Conservation (phyloP, 2,888 invertebrate genomes). For the Heliconius hortense region DNA sequence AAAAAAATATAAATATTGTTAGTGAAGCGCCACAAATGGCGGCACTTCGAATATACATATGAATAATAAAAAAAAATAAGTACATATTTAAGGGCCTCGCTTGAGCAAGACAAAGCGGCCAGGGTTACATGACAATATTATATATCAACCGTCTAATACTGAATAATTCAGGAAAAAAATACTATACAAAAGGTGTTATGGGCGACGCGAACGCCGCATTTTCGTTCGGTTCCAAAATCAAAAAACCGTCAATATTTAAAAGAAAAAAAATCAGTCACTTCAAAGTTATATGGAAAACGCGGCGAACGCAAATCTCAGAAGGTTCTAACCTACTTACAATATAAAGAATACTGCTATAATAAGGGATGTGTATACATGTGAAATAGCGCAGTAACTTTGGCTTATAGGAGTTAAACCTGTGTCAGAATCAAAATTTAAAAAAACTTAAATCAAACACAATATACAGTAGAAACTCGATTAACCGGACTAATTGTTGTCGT, state of each 20-base stretch:
- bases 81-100: slow-evolving; percentile 59
- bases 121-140: slow-evolving; percentile 66
- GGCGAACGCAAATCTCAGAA: slow-evolving; percentile 62
- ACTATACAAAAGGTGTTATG: slow-evolving; percentile 75
- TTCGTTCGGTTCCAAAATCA: slow-evolving; percentile 32
- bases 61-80: slow-evolving; percentile 64
- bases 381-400: slow-evolving; percentile 69
- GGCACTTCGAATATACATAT: slow-evolving; percentile 46
- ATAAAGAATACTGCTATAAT: slow-evolving; percentile 77
- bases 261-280: slow-evolving; percentile 23
- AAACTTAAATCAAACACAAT: not conserved
- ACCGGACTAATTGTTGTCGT: not conserved
- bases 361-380: slow-evolving; percentile 71
- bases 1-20: slow-evolving; percentile 52
- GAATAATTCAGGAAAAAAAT: slow-evolving; percentile 65
- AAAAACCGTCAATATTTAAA: slow-evolving; percentile 9
- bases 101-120: slow-evolving; percentile 72
- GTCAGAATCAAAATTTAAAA: slow-evolving; percentile 27
- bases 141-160: slow-evolving; percentile 74
- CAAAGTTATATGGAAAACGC: slow-evolving; percentile 44
- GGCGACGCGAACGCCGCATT: slow-evolving; percentile 51
- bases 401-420: slow-evolving; percentile 52
- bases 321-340: slow-evolving; percentile 74
- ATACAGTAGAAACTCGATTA: not conserved
- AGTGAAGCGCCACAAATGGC: slow-evolving; percentile 42